Evolutionary conservation across 2,113 vertebrate genomes (phyloP).

Genomic region (Entelurus aequoreus): DNA sequence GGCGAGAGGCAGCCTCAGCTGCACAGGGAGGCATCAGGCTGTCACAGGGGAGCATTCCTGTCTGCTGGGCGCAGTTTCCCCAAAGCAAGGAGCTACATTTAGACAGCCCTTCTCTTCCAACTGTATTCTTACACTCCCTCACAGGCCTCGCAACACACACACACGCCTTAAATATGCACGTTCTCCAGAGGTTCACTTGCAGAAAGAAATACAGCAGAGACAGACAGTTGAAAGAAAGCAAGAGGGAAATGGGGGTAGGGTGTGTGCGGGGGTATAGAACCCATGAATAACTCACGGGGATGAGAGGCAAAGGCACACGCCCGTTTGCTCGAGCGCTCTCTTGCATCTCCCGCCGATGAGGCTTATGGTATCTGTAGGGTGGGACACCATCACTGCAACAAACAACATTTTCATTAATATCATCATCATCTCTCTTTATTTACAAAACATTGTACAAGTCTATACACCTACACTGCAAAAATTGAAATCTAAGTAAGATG

Average conservation of each 20-base stretch:
- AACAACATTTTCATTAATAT: constrained; percentile 44
- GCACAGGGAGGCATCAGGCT: constrained; percentile 54
- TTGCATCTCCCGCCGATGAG: constrained; percentile 94
- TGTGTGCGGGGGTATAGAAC: constrained; percentile 30
- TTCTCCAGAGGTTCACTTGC: constrained; percentile 51
- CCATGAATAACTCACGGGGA: constrained; percentile 86
- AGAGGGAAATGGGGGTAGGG: constrained; percentile 50
- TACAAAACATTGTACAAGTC: no score
- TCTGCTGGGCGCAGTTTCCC: constrained; percentile 61
- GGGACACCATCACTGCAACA: constrained; percentile 88
- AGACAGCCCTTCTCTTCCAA: constrained; percentile 62
- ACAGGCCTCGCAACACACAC: constrained; percentile 45
- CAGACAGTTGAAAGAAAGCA: constrained; percentile 40
- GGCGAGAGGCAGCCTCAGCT: constrained; percentile 49
- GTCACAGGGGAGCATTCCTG: constrained; percentile 62
- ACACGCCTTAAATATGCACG: constrained; percentile 67
- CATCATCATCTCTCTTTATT: no score
- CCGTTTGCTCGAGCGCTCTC: constrained; percentile 97
- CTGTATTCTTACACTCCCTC: constrained; percentile 72
- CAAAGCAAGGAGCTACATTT: constrained; percentile 65
- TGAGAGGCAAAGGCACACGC: constrained; percentile 94
- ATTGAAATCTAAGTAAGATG: no score
- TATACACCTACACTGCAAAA: no score
- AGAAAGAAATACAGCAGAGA: constrained; percentile 43
- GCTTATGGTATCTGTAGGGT: constrained; percentile 87